These are phyloP conservation scores for Melikaiella ostensackeni DNA, from an alignment of 2,888 invertebrate genomes.

Conservation along the genomic window DNA sequence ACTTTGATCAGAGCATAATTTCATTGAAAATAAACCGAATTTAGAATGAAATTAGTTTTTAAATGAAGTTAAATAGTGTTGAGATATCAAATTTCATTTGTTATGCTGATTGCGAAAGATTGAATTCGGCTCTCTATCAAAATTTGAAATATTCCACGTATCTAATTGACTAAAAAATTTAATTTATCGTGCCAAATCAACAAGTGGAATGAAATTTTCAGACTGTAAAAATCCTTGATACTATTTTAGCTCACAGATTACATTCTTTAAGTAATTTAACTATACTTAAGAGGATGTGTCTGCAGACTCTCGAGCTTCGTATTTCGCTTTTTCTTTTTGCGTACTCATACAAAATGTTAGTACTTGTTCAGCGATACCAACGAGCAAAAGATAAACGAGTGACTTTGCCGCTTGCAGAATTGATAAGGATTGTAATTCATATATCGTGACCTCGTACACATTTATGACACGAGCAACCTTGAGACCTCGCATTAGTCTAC, in stretches of 20 bases:
- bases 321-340: conserved; percentile 41
- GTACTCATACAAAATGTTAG: conserved; percentile 47
- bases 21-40: no score
- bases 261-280: conserved; percentile 30
- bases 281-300: conserved; percentile 25
- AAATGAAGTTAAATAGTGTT: no score
- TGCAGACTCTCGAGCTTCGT: conserved; percentile 19
- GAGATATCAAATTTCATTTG: no score
- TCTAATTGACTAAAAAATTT: not conserved
- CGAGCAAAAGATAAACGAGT: conserved; percentile 58
- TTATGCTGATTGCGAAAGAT: not conserved
- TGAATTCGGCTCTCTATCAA: not conserved
- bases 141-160: not conserved
- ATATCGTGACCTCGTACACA: conserved; percentile 65
- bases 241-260: conserved; percentile 27
- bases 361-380: conserved; percentile 52
- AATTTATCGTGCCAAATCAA: not conserved
- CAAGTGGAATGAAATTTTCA: not conserved
- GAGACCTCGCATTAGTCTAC: conserved; percentile 50
- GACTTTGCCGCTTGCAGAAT: conserved; percentile 67
- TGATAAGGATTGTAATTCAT: conserved; percentile 71
- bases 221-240: conserved; percentile 28
- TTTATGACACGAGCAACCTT: conserved; percentile 60
- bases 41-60: no score
- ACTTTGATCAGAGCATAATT: no score